Conservation (phyloP, 1,140 invertebrate genomes). For the Cotesia glomerata region DNA sequence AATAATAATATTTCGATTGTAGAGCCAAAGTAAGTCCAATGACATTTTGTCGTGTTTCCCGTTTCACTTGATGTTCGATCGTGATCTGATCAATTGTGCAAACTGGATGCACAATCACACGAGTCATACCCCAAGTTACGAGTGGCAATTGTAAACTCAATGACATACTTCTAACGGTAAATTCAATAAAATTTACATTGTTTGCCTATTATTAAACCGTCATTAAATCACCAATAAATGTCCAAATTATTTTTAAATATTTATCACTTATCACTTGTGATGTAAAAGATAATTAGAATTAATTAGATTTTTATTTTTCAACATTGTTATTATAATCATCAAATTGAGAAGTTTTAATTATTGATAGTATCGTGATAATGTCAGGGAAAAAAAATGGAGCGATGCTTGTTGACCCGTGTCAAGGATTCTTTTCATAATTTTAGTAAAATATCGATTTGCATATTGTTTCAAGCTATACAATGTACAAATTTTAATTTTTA, state of each 20-base stretch:
- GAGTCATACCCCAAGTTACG: constrained; percentile 79
- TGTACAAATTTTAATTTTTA: too few species aligned
- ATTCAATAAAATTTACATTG: constrained; percentile 33
- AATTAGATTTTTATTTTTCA: background rate
- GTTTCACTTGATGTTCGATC: constrained; percentile 93
- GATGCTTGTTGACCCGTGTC: constrained; percentile 1
- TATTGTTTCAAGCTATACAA: background rate
- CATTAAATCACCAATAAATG: too few species aligned
- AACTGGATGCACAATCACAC: constrained; percentile 84
- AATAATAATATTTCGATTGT: constrained; percentile 18
- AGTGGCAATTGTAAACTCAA: constrained; percentile 73
- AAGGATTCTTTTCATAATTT: background rate
- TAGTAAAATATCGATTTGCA: constrained; percentile 7
- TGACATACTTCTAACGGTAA: constrained; percentile 81
- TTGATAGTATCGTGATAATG: background rate
- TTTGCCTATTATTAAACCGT: background rate
- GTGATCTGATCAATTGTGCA: constrained; percentile 84
- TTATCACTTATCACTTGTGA: too few species aligned
- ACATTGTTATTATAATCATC: background rate
- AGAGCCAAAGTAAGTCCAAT: constrained; percentile 87
- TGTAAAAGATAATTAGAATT: background rate
- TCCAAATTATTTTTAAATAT: too few species aligned
- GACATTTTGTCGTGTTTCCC: constrained; percentile 90
- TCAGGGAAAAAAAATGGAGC: background rate
- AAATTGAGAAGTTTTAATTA: background rate